phyloP scores from a whole-genome alignment of 2,797 vertebrate species.

The Melanogrammus aeglefinus region DNA sequence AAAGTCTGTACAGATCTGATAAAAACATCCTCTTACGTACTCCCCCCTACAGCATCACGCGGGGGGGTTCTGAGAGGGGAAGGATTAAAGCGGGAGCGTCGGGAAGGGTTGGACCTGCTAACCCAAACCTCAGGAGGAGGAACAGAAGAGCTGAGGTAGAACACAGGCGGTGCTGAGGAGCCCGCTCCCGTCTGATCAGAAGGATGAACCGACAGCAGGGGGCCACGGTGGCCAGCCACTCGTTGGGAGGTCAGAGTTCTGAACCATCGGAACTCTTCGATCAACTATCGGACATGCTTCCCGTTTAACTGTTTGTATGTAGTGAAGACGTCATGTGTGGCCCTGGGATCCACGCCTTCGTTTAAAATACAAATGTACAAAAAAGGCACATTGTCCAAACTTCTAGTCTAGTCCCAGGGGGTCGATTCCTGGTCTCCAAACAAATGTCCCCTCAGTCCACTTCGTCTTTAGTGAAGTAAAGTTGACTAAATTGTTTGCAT shows the following conservation, averaged over 20 bases:
- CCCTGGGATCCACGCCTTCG: slow-evolving; percentile 91
- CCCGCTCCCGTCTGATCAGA: slow-evolving; percentile 70
- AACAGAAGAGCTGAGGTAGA: slow-evolving; percentile 98
- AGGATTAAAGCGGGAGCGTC: slow-evolving; percentile 68
- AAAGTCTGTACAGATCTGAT: slow-evolving; percentile 69
- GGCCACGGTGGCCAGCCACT: slow-evolving; percentile 48
- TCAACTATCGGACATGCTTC: slow-evolving; percentile 69
- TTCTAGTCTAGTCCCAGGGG: slow-evolving; percentile 85
- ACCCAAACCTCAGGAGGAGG: slow-evolving; percentile 91
- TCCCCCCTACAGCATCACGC: slow-evolving; percentile 65
- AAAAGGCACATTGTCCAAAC: slow-evolving; percentile 98
- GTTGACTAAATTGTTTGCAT: slow-evolving; percentile 66
- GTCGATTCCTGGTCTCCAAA: slow-evolving; percentile 84
- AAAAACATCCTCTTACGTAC: slow-evolving; percentile 67
- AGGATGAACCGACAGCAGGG: slow-evolving; percentile 19
- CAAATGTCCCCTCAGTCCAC: slow-evolving; percentile 65
- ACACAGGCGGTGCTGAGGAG: slow-evolving; percentile 88
- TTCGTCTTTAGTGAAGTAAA: slow-evolving; percentile 93
- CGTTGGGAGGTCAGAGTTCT: slow-evolving; percentile 84
- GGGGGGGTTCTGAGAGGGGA: slow-evolving; percentile 65
- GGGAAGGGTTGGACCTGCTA: slow-evolving; percentile 96
- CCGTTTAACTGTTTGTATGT: slow-evolving; percentile 72
- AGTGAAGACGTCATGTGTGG: slow-evolving; percentile 85
- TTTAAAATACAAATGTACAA: slow-evolving; percentile 90
- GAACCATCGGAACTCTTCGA: slow-evolving; percentile 64